These are phyloP conservation scores for Choristoneura rosaceana DNA, from an alignment of 2,888 invertebrate species.

Conservation along the genomic window DNA sequence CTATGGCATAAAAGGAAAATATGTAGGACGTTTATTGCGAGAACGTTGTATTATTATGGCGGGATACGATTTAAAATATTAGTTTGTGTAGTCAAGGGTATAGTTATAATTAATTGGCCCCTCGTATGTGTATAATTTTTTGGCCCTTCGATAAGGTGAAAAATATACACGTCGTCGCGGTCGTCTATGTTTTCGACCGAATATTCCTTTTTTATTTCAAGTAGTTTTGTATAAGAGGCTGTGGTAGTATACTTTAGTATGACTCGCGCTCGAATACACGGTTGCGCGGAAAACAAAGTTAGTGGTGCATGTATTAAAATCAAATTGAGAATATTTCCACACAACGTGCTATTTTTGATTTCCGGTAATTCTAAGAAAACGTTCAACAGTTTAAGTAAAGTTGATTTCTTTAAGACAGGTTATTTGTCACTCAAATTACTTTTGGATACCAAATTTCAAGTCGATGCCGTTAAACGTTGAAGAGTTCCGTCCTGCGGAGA, in stretches of 20 bases:
- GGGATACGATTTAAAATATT: too few species aligned
- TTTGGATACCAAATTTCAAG: too few species aligned
- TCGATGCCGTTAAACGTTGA: too few species aligned
- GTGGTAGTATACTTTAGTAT: slow-evolving; percentile 24
- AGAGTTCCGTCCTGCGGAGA: too few species aligned
- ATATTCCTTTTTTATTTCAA: slow-evolving; percentile 11
- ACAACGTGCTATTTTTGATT: background rate
- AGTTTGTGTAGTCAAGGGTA: too few species aligned
- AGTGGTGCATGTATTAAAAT: background rate
- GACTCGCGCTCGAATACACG: background rate
- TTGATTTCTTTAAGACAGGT: too few species aligned
- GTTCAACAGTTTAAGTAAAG: too few species aligned
- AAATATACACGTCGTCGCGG: background rate
- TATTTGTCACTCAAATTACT: too few species aligned
- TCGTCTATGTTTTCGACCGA: background rate
- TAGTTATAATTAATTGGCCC: background rate
- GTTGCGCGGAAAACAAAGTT: background rate
- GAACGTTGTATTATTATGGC: background rate
- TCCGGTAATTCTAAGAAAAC: too few species aligned
- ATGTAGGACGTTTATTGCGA: background rate
- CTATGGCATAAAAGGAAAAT: background rate
- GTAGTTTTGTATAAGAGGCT: slow-evolving; percentile 26
- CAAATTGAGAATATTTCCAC: background rate
- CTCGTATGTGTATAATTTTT: too few species aligned
- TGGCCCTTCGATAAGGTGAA: background rate